phyloP scores from a whole-genome alignment of 2,113 vertebrate genomes.

The Cololabis saira region DNA sequence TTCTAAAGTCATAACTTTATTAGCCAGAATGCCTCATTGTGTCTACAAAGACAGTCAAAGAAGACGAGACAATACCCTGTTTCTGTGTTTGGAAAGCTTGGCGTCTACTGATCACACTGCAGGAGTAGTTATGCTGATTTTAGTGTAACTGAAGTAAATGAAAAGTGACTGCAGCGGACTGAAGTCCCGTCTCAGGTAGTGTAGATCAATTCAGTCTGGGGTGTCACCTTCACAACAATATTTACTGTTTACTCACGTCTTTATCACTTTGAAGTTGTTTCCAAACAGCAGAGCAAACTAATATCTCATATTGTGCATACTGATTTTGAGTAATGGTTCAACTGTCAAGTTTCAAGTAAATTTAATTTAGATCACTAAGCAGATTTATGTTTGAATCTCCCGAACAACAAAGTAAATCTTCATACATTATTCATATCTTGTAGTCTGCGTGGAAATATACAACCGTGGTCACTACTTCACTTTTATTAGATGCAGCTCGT shows the following conservation, averaged over 20 bases:
- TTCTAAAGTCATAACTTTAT: background rate
- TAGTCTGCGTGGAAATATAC: background rate
- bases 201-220: background rate
- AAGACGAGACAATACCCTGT: background rate
- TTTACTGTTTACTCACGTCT: constrained; percentile 2
- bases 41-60: background rate
- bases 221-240: background rate
- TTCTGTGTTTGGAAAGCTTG: background rate
- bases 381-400: constrained; percentile 33
- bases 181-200: background rate
- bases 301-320: constrained; percentile 7
- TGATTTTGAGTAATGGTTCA: constrained; percentile 10
- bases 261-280: constrained; percentile 1
- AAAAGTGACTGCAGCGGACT: constrained; percentile 5
- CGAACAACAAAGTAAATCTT: constrained; percentile 18
- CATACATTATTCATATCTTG: constrained; percentile 34
- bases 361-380: constrained; percentile 20
- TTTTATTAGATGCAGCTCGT: constrained; percentile 38
- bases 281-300: constrained; percentile 11
- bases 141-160: background rate
- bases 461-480: constrained; percentile 15
- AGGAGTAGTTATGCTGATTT: background rate
- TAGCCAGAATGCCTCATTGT: background rate
- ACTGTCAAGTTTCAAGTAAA: constrained; percentile 22
- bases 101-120: background rate